Evolutionary conservation across 1,140 invertebrate species (phyloP).

Genomic region (Paraescarpia echinospica): DNA sequence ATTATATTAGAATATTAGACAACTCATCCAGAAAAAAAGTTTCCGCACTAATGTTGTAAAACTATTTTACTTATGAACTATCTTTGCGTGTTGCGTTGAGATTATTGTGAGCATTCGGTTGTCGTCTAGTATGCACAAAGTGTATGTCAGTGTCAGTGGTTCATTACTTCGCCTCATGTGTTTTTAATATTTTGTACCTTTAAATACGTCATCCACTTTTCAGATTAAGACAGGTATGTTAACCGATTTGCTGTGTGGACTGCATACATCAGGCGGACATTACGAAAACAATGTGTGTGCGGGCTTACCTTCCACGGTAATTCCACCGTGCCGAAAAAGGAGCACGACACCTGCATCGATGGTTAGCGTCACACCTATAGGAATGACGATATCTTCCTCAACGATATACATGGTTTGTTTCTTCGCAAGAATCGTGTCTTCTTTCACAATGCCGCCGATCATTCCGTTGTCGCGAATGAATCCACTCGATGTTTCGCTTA

Average conservation of each 20-base stretch:
- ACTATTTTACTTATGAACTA: too few relatives aligned
- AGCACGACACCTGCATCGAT: constrained; percentile 8
- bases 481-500: background rate
- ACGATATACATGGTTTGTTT: background rate
- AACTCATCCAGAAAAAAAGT: too few relatives aligned
- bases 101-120: too few relatives aligned
- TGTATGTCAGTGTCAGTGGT: too few relatives aligned
- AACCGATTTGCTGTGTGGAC: background rate
- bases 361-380: background rate
- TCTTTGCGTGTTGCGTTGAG: too few relatives aligned
- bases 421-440: background rate
- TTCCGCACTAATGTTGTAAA: too few relatives aligned
- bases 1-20: too few relatives aligned
- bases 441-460: constrained; percentile 10
- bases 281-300: background rate
- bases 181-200: too few relatives aligned
- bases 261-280: background rate
- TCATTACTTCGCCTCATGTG: too few relatives aligned
- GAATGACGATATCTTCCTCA: constrained; percentile 13
- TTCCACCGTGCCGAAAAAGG: constrained; percentile 4
- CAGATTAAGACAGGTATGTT: background rate
- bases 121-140: too few relatives aligned
- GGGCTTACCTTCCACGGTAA: constrained; percentile 18
- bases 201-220: too few relatives aligned
- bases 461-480: background rate